Evolutionary conservation across 2,888 invertebrate genomes (phyloP).

Genomic region (Athetis lepigone): DNA sequence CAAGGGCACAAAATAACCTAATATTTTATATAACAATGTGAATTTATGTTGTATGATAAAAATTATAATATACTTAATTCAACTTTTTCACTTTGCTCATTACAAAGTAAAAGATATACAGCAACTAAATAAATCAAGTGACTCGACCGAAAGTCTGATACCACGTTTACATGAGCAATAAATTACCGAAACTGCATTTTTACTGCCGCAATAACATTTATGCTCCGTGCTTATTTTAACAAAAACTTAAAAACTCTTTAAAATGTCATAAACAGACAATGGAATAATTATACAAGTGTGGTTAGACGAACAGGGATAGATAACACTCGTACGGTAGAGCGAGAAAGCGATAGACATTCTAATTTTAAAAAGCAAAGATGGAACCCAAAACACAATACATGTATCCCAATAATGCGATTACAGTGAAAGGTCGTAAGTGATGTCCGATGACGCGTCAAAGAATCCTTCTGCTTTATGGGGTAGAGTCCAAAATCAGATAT

Average conservation of each 20-base stretch:
- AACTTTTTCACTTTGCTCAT: conserved; percentile 52
- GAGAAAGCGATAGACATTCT: conserved; percentile 83
- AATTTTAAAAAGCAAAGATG: conserved; percentile 91
- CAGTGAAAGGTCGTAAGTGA: conserved; percentile 79
- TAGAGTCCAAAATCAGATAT: conserved; percentile 83
- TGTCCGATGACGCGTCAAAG: conserved; percentile 76
- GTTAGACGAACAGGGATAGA: conserved; percentile 74
- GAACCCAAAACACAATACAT: conserved; percentile 89
- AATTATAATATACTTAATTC: conserved; percentile 35
- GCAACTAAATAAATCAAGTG: conserved; percentile 78
- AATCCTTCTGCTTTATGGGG: conserved; percentile 76
- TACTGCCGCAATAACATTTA: conserved; percentile 87
- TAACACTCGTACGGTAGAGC: conserved; percentile 68
- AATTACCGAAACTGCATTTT: conserved; percentile 88
- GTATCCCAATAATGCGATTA: conserved; percentile 82
- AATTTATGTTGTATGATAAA: conserved; percentile 46
- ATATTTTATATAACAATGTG: conserved; percentile 52
- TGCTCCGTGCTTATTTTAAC: conserved; percentile 85
- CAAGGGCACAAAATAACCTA: conserved; percentile 34
- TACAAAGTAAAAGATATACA: conserved; percentile 73
- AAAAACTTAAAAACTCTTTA: conserved; percentile 88
- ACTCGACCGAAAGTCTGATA: conserved; percentile 78
- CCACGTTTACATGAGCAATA: conserved; percentile 84
- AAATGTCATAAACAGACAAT: conserved; percentile 87
- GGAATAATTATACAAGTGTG: conserved; percentile 85